phyloP scores from a whole-genome alignment of 2,888 invertebrate genomes.

The Dynastes maya region DNA sequence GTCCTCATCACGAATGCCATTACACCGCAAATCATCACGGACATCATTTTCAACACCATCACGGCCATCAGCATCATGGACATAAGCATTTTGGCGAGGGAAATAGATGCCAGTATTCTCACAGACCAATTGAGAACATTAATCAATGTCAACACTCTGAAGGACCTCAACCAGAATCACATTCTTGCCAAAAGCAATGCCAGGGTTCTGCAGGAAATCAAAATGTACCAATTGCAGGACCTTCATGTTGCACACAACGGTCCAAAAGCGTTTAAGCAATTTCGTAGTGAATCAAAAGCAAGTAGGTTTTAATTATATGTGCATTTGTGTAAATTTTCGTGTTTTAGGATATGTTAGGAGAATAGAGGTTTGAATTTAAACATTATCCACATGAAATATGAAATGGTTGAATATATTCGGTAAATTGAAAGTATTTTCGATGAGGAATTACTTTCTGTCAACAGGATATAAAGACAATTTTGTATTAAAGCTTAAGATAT shows the following conservation, averaged over 20 bases:
- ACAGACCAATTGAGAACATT: not conserved
- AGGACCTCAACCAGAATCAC: not conserved
- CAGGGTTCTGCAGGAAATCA: not conserved
- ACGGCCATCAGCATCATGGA: not conserved
- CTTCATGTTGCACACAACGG: not conserved
- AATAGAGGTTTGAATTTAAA: too few relatives aligned
- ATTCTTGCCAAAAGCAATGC: not conserved
- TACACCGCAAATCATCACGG: not conserved
- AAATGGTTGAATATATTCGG: too few relatives aligned
- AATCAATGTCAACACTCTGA: not conserved
- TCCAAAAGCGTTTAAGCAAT: slow-evolving; percentile 9
- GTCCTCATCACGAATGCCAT: not conserved
- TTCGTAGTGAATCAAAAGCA: not conserved
- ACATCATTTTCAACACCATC: not conserved
- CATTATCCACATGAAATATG: too few relatives aligned
- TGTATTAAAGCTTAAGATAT: too few relatives aligned
- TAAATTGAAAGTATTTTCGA: too few relatives aligned
- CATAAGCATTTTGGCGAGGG: not conserved
- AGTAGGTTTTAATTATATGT: not conserved
- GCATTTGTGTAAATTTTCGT: too few relatives aligned
- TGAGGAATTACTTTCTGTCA: too few relatives aligned
- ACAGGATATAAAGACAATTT: too few relatives aligned
- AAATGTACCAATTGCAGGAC: not conserved
- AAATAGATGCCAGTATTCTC: not conserved
- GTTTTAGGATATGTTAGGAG: too few relatives aligned